Evolutionary conservation across 2,113 vertebrate genomes (phyloP).

Genomic region (Bettongia penicillata): DNA sequence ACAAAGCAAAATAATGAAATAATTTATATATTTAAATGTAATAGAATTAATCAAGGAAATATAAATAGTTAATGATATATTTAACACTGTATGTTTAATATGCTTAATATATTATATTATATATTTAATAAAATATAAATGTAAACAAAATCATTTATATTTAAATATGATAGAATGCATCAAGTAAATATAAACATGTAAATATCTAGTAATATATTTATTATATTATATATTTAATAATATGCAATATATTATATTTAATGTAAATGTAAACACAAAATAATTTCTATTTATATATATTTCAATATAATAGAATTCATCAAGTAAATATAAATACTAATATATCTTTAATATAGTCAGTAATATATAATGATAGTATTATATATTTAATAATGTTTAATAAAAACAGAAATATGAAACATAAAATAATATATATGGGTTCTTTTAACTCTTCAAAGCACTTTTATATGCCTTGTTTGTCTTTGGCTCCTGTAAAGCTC

Average conservation of each 20-base stretch:
- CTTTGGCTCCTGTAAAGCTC: neutral
- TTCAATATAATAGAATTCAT: neutral
- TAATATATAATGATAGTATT: no score
- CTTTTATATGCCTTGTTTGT: neutral
- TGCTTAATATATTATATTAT: no score
- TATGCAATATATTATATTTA: no score
- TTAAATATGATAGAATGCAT: neutral
- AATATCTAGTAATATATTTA: neutral
- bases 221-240: no score
- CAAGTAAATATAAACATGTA: neutral
- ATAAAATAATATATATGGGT: neutral
- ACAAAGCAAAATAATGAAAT: neutral
- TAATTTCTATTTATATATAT: neutral
- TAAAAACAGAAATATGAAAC: no score
- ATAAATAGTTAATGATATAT: neutral
- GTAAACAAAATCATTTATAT: neutral
- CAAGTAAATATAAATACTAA: neutral
- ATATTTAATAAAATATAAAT: no score
- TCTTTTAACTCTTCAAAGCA: neutral
- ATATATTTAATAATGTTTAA: no score
- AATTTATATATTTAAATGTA: neutral
- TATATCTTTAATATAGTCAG: no score
- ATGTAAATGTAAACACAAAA: no score
- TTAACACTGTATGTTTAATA: no score
- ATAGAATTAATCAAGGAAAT: neutral